Base-by-base conservation (phyloP, 2,888 invertebrate genomes). In the Agriopis aurantiaria region DNA sequence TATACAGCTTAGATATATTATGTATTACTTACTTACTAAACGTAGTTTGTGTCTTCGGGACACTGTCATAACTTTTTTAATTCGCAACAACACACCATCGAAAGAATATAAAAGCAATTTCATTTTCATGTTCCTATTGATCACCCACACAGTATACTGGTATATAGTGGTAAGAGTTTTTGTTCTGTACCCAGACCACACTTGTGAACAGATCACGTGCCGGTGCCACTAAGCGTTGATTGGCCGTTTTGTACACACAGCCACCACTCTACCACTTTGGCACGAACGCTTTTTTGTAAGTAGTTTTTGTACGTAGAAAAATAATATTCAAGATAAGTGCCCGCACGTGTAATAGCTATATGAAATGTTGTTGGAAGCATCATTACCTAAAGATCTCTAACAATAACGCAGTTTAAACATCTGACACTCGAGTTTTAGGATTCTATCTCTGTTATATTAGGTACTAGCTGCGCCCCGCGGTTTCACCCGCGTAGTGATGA, bases 211-310 rank as follows among this genome's bases (percentile, higher is more conserved):
- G 70, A 65, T 74, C 75, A 73, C 77, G 77, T 74, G 60, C 65
- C 57, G 66, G 57, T 60, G 56, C 65, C 65, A 62, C 70, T 73
- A 68, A 68, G 70, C 71, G 69, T 68, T 74, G 77, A 77, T 77
- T 74, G 73, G 74, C 74, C 62, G 64, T 73, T 77, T 73, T 65
- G 70, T 68, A 73, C 69, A 73, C 66, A 66, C 68, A 69, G 65
- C 62, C 66, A 66, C 64, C 70, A 71, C 67, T 67, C 55, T 51
- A 69, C 72, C 65, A 71, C 75, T 73, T 70, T 66, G 55, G 74
- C 75, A 76, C 75, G 73, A 73, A 73, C 71, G 51, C 56, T 75
- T 72, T 76, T 73, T 74, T 69, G 71, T 33, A 23, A 49, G 49
- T 56, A 55, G 72, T 65, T 71, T 72, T 59, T 67, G 61, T 53